These are phyloP conservation scores for Parnassius glacialis DNA, from an alignment of 2,888 invertebrate genomes.

Conservation along the genomic window DNA sequence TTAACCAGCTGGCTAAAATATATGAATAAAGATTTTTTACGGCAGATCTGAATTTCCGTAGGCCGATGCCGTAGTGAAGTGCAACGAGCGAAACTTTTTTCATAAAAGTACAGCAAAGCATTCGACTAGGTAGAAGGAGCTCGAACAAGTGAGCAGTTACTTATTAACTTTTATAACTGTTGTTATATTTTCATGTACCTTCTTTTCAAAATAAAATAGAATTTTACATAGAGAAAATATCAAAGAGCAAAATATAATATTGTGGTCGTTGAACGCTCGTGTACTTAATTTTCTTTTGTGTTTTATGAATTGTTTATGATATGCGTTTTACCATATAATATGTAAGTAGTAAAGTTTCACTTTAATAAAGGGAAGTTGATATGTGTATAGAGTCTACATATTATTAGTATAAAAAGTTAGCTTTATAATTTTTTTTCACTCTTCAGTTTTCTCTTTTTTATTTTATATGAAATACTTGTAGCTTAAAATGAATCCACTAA, in stretches of 20 bases:
- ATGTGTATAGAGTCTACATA: too few relatives aligned
- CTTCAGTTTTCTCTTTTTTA: too few relatives aligned
- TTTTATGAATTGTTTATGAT: constrained; percentile 13
- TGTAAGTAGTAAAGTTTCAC: too few relatives aligned
- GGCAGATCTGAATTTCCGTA: constrained; percentile 50
- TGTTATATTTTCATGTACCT: constrained; percentile 48
- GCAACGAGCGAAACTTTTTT: constrained; percentile 73
- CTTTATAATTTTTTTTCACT: too few relatives aligned
- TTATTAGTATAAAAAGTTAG: too few relatives aligned
- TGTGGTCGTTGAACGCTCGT: background rate
- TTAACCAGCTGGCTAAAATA: constrained; percentile 7
- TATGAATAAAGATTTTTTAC: constrained; percentile 35
- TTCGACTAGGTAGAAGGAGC: constrained; percentile 61
- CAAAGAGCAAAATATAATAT: constrained; percentile 12
- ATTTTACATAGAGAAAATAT: constrained; percentile 19
- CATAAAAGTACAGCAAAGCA: constrained; percentile 74
- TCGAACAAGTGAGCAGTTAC: constrained; percentile 68
- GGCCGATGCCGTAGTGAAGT: constrained; percentile 52
- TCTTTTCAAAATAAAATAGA: constrained; percentile 36
- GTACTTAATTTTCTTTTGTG: background rate
- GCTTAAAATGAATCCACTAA: too few relatives aligned
- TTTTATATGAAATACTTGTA: too few relatives aligned
- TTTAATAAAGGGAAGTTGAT: too few relatives aligned
- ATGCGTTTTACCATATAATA: too few relatives aligned
- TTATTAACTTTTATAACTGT: constrained; percentile 71